Base-by-base conservation (phyloP, 2,113 vertebrate species). In the Ornithorhynchus anatinus region DNA sequence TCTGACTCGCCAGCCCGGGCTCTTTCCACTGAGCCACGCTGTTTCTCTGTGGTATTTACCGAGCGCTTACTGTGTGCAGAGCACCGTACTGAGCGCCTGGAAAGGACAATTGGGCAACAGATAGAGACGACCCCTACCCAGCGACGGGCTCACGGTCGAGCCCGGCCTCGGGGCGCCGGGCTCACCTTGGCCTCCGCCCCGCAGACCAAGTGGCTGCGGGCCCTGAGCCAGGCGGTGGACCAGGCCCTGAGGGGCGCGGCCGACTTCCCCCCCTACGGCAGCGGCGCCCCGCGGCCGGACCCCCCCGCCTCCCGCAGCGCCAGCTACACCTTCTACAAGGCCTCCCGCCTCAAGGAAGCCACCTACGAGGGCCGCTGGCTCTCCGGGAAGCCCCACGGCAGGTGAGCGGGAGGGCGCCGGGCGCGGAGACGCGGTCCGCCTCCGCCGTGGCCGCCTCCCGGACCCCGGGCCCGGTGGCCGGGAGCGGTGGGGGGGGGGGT, bases 241-340 rank as follows among this genome's bases (percentile, higher is more conserved):
- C 96, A 95, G 83, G 95, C 95, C 4, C 91, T 99, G 72, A 92
- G 72, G 13, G 93, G 94, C 3, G 84, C 81, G 10, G 77, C 90
- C 65, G 94, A 96, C 37, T 47, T 84, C 2, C 58, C 86, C 2
- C 64, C 89, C 0, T 86, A 79, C 13, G 76, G 91, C 1, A 92
- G 89, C 69, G 89, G 82, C 10, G 53, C 91, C 16, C 91, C 90
- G 42, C 94, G 94, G 76, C 88, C 93, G 42, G 97, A 98, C n/a
- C 97, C 96, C 12, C 97, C 97, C 19, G 88, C 95, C 75, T 97
- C 95, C 66, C 95, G 98, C 62, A 97, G 92, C 14, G 97, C 97
- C 48, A 95, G 89, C 16, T 98, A 99, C 63, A 98, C 95, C 3
- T 99, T 98, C 81, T 99, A 99, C 77, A 99, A 97, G 81, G 98